Evolutionary conservation across 2,797 vertebrate genomes (phyloP).

Genomic region (Lates japonicus): DNA sequence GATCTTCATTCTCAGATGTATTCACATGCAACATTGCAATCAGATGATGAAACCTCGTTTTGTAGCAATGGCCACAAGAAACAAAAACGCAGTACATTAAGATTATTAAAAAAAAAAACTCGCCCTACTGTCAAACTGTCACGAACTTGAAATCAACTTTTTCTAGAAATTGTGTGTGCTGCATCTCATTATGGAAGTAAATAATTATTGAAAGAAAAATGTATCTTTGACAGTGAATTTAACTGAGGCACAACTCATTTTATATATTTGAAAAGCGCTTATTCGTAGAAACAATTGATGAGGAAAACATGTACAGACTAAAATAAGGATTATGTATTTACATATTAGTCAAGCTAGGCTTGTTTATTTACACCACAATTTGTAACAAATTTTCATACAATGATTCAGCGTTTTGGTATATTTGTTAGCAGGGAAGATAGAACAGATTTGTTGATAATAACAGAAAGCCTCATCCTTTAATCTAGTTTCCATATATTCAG

Average conservation of each 20-base stretch:
- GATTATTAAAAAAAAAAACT: background rate
- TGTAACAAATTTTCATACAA: background rate
- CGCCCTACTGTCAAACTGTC: slow-evolving; percentile 8
- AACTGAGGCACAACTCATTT: background rate
- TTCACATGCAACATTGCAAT: slow-evolving; percentile 51
- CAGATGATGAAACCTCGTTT: slow-evolving; percentile 51
- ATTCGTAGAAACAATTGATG: background rate
- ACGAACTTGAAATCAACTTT: slow-evolving; percentile 1
- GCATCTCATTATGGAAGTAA: slow-evolving; percentile 40
- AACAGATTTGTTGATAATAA: background rate
- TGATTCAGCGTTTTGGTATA: background rate
- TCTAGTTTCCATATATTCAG: slow-evolving; percentile 16
- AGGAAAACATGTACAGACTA: slow-evolving; percentile 8
- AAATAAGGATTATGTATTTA: slow-evolving; percentile 16
- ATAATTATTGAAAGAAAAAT: slow-evolving; percentile 34
- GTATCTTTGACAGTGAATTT: slow-evolving; percentile 16
- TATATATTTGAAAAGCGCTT: slow-evolving; percentile 13
- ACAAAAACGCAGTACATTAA: slow-evolving; percentile 24
- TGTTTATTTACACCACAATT: background rate
- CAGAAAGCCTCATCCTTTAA: background rate
- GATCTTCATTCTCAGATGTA: slow-evolving; percentile 52
- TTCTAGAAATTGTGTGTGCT: slow-evolving; percentile 11
- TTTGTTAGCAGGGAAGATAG: background rate
- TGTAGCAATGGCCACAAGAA: slow-evolving; percentile 25
- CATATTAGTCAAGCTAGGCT: slow-evolving; percentile 16